A percentile compares a stretch with the other conserved stretches of the same genome.
These are phyloP conservation scores for Brachyopa scutellaris DNA, from an alignment of 2,888 invertebrate species.

Conservation along the genomic window DNA sequence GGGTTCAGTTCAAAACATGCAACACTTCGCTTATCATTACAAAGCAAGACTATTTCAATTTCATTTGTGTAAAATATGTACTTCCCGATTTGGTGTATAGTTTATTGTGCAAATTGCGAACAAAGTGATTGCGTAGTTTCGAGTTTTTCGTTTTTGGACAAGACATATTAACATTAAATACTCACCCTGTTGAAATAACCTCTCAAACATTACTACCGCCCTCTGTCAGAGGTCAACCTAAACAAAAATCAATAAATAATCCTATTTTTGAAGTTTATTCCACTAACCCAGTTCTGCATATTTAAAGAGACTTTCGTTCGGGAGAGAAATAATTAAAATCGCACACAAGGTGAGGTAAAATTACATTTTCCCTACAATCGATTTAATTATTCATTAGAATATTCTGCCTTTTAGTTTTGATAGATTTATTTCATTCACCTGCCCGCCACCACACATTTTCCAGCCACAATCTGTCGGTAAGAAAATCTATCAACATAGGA, in stretches of 20 bases:
- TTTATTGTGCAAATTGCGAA: too few relatives aligned
- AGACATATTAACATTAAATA: too few relatives aligned
- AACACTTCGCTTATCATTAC: too few relatives aligned
- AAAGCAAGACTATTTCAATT: too few relatives aligned
- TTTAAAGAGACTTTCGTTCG: conserved; percentile 58
- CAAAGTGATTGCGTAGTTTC: too few relatives aligned
- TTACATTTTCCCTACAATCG: conserved; percentile 15
- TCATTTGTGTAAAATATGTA: too few relatives aligned
- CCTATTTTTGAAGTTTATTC: conserved; percentile 62
- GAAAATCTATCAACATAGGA: conserved; percentile 78
- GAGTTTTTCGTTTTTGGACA: too few relatives aligned
- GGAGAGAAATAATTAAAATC: conserved; percentile 19
- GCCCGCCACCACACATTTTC: neutral
- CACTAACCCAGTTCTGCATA: conserved; percentile 65
- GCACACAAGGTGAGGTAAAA: conserved; percentile 38
- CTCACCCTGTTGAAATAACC: too few relatives aligned
- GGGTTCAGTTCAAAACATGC: too few relatives aligned
- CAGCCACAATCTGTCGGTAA: conserved; percentile 61
- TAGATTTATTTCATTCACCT: neutral
- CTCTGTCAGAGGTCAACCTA: conserved; percentile 37
- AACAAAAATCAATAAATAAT: conserved; percentile 62
- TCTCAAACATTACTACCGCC: too few relatives aligned
- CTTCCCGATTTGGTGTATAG: too few relatives aligned
- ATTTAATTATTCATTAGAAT: neutral
- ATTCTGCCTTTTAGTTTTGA: too few relatives aligned